Evolutionary conservation across 2,113 vertebrate species (phyloP).

Genomic region (Anhinga anhinga): DNA sequence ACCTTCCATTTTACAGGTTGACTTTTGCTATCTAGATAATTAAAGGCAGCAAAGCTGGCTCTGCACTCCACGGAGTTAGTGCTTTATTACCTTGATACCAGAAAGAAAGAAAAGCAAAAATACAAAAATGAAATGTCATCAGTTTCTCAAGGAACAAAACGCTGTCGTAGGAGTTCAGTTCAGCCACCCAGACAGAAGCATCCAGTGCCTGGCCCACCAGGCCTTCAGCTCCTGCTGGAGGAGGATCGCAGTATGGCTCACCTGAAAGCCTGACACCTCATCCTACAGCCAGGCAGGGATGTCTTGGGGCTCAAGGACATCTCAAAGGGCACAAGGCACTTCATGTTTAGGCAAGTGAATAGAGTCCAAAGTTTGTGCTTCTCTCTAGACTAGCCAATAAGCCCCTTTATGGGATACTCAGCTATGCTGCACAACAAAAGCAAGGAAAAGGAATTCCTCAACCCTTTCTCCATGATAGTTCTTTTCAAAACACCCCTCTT

Average conservation of each 20-base stretch:
- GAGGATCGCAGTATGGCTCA: neutral
- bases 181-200: neutral
- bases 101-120: neutral
- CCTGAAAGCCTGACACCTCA: neutral
- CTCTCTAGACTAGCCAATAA: neutral
- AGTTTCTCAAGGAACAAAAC: neutral
- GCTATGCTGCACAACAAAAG: neutral
- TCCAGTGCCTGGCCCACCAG: neutral
- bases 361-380: neutral
- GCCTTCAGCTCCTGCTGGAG: neutral
- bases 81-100: neutral
- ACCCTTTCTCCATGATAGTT: neutral
- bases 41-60: neutral
- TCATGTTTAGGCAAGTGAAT: neutral
- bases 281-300: neutral
- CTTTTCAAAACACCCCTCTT: neutral
- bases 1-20: constrained; percentile 2
- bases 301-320: neutral
- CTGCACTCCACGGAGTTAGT: neutral
- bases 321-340: neutral
- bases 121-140: neutral
- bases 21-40: neutral
- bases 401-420: neutral
- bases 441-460: neutral
- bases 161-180: neutral